These are phyloP conservation scores for Cephus spinipes DNA, from an alignment of 2,888 invertebrate species.

Conservation along the genomic window DNA sequence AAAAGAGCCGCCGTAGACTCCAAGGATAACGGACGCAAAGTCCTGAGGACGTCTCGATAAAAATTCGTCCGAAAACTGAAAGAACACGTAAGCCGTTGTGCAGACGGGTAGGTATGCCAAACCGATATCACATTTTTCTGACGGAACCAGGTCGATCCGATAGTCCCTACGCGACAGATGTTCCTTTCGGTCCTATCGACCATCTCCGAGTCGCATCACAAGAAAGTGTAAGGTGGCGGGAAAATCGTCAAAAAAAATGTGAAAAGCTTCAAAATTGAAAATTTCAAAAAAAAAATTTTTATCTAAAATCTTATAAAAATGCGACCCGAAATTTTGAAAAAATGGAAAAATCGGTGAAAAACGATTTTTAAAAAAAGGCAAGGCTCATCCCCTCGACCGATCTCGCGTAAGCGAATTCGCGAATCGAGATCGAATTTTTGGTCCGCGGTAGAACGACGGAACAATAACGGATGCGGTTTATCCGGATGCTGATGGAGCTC, in stretches of 20 bases:
- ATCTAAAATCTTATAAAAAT: neutral
- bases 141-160: neutral
- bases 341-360: neutral
- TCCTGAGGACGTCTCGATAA: neutral
- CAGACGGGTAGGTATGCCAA: neutral
- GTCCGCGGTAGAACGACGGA: constrained; percentile 40
- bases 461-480: constrained; percentile 56
- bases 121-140: neutral
- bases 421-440: constrained; percentile 26
- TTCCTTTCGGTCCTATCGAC: neutral
- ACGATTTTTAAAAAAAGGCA: neutral
- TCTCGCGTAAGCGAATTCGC: neutral
- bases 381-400: too few species aligned
- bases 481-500: constrained; percentile 57
- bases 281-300: too few species aligned
- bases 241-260: neutral
- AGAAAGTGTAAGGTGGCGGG: neutral
- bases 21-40: neutral
- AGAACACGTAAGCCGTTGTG: too few species aligned
- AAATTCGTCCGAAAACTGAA: neutral
- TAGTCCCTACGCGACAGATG: neutral
- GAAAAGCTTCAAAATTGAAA: too few species aligned
- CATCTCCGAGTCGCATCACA: neutral
- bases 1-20: neutral
- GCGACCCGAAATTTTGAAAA: constrained; percentile 10